Base-by-base conservation (phyloP, 2,888 invertebrate species). In the Itoplectis maculator region DNA sequence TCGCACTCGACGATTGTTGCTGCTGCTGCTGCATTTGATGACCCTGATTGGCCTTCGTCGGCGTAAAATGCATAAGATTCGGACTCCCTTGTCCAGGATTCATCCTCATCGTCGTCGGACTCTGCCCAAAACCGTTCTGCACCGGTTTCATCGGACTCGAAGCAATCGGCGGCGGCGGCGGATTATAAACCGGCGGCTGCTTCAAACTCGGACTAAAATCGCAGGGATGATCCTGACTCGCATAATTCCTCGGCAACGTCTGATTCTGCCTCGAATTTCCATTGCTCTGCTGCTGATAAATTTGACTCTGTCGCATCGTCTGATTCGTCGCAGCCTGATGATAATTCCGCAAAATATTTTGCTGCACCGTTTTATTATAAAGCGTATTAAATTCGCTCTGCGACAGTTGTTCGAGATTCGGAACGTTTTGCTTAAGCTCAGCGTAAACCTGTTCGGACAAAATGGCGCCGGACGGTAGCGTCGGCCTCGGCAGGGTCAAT, bases 311-410 rank as follows among this genome's bases (percentile, higher is more conserved):
- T 29, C 70, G 49, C 8, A 79, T n/a, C 11, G 54, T 20, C 9
- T 49, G 45, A 23, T 23, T 73, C 20, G 54, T 40, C 6, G 8
- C 4, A 0, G 61, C 5, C n/a, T n/a, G n/a, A n/a, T 91, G 91
- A 78, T 91, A 91, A 79, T 91, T 92, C 42, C 91, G 89, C 51
- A 92, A 87, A 82, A 92, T 92, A 77, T 89, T 92, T 69, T 92
- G 92, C 47, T 92, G 92, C 11, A 92, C 92, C 54, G 92, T 91
- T 82, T 92, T 92, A 75, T 92, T 92, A 73, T 92, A 92, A 6
- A 92, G 88, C 45, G 92, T 92, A 85, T 92, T 92, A 56, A 92
- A 92, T 80, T 92, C 92, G 74, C 90, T 92, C 56, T 93, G 92
- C 0, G 92, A 92, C 8, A 93, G 77, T 61, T 92, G 91, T 11